Conservation (phyloP, 2,797 vertebrate species). For the Sebastes baramenuke region DNA sequence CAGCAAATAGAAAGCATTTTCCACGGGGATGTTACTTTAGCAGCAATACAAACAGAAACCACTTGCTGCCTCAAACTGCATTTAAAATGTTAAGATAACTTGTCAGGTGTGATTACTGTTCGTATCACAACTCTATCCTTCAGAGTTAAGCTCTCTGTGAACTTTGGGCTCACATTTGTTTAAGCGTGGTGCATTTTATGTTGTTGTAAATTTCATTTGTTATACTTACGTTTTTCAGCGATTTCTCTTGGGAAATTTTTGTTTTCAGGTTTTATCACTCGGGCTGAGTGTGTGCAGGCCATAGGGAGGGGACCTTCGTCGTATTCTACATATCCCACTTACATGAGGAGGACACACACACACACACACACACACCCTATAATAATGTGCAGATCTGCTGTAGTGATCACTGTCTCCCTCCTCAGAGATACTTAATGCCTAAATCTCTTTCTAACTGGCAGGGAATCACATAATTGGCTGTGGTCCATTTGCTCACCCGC, state of each 20-base stretch:
- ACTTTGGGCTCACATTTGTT: slow-evolving; percentile 10
- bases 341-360: slow-evolving; percentile 2
- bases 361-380: slow-evolving; percentile 16
- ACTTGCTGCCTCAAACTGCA: slow-evolving; percentile 23
- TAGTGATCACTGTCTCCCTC: slow-evolving; percentile 70
- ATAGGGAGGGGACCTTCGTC: neutral
- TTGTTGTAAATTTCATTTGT: neutral
- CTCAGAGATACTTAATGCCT: slow-evolving; percentile 75
- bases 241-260: neutral
- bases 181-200: neutral
- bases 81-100: slow-evolving; percentile 35
- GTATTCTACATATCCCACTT: slow-evolving; percentile 3
- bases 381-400: slow-evolving; percentile 65
- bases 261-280: neutral
- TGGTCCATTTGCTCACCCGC: slow-evolving; percentile 77
- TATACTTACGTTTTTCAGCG: neutral
- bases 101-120: slow-evolving; percentile 40
- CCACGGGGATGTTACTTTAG: slow-evolving; percentile 31
- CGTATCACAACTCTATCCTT: slow-evolving; percentile 11
- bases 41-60: slow-evolving; percentile 36
- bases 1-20: slow-evolving; percentile 36
- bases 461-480: slow-evolving; percentile 81
- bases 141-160: slow-evolving; percentile 4
- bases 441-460: slow-evolving; percentile 82
- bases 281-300: neutral